Percentiles rank a stretch among this genome's conserved stretches.
These are phyloP conservation scores for Thamnophis sirtalis DNA, from an alignment of 2,113 vertebrate genomes.

Conservation along the genomic window DNA sequence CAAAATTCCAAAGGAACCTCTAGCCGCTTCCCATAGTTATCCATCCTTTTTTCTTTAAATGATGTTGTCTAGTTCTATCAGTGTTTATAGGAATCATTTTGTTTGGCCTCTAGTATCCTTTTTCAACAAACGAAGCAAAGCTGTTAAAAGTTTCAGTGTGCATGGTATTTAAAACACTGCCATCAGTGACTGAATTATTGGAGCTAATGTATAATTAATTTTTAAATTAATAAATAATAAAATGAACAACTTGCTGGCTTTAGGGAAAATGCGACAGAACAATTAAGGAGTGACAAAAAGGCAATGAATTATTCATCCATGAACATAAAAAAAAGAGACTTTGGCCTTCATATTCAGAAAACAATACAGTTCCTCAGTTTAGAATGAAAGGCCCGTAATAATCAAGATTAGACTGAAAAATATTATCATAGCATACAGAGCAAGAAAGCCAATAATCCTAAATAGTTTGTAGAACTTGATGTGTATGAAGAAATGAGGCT, in stretches of 20 bases:
- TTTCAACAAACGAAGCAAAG: slow-evolving; percentile 5
- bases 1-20: not conserved
- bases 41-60: not conserved
- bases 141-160: not conserved
- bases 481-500: slow-evolving; percentile 6
- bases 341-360: not conserved
- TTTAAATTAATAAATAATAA: slow-evolving; percentile 36
- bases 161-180: slow-evolving; percentile 3
- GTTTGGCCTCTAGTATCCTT: not conserved
- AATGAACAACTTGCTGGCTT: slow-evolving; percentile 30
- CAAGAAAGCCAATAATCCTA: slow-evolving; percentile 17
- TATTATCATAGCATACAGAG: slow-evolving; percentile 1
- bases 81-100: not conserved
- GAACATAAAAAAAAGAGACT: not conserved
- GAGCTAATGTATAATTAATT: slow-evolving; percentile 32
- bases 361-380: not conserved
- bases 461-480: slow-evolving; percentile 11
- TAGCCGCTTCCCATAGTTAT: not conserved
- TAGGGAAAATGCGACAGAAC: slow-evolving; percentile 23
- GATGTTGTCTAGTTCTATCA: not conserved
- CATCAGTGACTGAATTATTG: slow-evolving; percentile 15
- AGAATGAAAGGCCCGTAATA: slow-evolving; percentile 12
- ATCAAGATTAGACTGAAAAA: slow-evolving; percentile 21
- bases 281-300: slow-evolving; percentile 12
- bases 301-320: slow-evolving; percentile 17